These are phyloP conservation scores for Agrotis segetum DNA, from an alignment of 2,888 invertebrate species.

Conservation along the genomic window DNA sequence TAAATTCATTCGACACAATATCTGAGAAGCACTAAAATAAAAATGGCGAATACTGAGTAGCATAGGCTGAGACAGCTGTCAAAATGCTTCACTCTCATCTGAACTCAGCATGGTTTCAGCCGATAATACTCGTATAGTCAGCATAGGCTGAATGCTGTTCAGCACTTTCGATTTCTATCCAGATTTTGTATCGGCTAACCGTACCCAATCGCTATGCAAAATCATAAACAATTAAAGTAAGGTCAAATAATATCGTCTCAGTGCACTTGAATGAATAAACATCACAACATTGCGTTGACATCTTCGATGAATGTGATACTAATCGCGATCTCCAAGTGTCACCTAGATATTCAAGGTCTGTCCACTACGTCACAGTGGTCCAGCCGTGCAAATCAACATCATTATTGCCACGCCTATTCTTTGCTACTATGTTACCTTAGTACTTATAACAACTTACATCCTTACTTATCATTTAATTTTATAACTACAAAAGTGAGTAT, in stretches of 20 bases:
- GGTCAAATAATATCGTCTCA: constrained; percentile 9
- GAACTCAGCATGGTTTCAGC: too few relatives aligned
- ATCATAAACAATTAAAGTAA: constrained; percentile 1
- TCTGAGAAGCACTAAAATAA: too few relatives aligned
- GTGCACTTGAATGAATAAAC: constrained; percentile 44
- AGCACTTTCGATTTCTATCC: too few relatives aligned
- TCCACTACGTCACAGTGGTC: constrained; percentile 52
- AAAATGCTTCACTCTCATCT: too few relatives aligned
- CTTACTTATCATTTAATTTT: too few relatives aligned
- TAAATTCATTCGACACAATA: too few relatives aligned
- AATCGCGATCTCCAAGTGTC: constrained; percentile 67
- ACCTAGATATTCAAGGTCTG: constrained; percentile 80
- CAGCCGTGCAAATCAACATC: constrained; percentile 52
- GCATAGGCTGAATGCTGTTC: too few relatives aligned
- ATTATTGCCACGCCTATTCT: constrained; percentile 75
- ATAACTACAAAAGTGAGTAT: too few relatives aligned
- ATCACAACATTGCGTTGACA: constrained; percentile 38
- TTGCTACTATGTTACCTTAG: constrained; percentile 58
- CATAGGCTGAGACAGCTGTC: too few relatives aligned
- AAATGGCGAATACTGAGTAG: too few relatives aligned
- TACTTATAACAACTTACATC: constrained; percentile 69
- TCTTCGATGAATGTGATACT: constrained; percentile 49
- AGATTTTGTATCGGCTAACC: too few relatives aligned
- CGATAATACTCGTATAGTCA: too few relatives aligned
- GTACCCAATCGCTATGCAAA: neutral